Base-by-base conservation (phyloP, 2,113 vertebrate genomes). In the Protobothrops flavoviridis region DNA sequence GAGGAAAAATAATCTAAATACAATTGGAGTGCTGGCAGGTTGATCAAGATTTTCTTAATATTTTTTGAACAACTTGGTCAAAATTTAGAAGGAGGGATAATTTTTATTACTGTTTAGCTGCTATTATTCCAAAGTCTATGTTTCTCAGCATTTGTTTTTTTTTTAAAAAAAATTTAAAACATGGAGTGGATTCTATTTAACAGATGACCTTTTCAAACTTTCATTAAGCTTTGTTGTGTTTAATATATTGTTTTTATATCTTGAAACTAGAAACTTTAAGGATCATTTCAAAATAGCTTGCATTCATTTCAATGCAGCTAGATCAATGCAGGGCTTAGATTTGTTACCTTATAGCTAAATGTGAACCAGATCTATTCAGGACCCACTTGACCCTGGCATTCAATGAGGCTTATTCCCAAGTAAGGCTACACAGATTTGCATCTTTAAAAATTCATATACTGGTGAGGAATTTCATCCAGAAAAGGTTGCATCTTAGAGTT, bases 401-500 rank as follows among this genome's bases (percentile, higher is more conserved):
- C n/a, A 26, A 15, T 55, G 64, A 17, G n/a, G 5, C 15, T 74
- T 33, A 33, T 74, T 21, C 85, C 15, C 17, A 87, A 20, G 20
- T 24, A 74, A 43, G 26, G 0, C 15, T 48, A 26, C 26, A 15
- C 11, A 88, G 48, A 45, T 52, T 2, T 92, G 23, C 48, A 69
- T 23, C 23, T 45, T 69, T 69, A 53, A 88, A 23, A 13, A 43
- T 24, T 39, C 45, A 53, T 39, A 29, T 2, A 26, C 26, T 48
- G 29, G 20, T 50, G 17, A 13, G 4, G 26, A n/a, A n/a, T 48
- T 87, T 45, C 45, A 33, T 52, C 43, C 39, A 57, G 93, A n/a
- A 95, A 96, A 91, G 52, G 91, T 91, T 87, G 81, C 89, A 21
- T 87, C 81, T 50, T 53, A 29, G 64, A 61, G 64, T 33, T 86